A percentile compares a stretch with the other conserved stretches of the same genome.
These are phyloP conservation scores for Epinephelus moara DNA, from an alignment of 2,113 vertebrate species.

Conservation along the genomic window DNA sequence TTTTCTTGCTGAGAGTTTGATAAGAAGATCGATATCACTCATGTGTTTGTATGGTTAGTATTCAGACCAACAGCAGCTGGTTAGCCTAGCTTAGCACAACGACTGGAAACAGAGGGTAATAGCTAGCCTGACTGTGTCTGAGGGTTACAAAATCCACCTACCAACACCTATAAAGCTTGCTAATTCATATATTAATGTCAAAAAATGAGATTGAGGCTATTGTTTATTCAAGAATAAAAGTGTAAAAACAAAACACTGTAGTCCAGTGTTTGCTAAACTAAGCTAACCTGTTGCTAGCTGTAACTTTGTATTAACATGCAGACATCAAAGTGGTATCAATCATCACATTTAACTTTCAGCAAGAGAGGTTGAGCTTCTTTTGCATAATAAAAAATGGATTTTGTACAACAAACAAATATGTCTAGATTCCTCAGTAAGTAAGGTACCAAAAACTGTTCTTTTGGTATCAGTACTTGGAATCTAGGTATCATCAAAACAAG, in stretches of 20 bases:
- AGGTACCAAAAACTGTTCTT: no score
- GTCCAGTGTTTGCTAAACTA: no score
- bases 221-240: not conserved
- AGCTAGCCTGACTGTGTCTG: not conserved
- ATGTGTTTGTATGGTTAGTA: not conserved
- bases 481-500: no score
- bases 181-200: not conserved
- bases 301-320: no score
- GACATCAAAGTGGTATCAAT: no score
- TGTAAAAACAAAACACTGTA: no score
- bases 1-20: not conserved
- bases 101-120: not conserved
- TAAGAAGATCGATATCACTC: not conserved
- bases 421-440: not conserved
- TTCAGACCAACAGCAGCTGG: not conserved
- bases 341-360: no score
- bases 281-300: no score
- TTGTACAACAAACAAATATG: not conserved
- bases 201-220: not conserved
- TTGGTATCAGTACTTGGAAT: no score
- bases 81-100: not conserved
- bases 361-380: no score
- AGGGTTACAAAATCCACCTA: not conserved
- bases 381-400: no score
- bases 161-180: not conserved